These are phyloP conservation scores for Coryphaenoides rupestris DNA, from an alignment of 2,113 vertebrate genomes.

Conservation along the genomic window DNA sequence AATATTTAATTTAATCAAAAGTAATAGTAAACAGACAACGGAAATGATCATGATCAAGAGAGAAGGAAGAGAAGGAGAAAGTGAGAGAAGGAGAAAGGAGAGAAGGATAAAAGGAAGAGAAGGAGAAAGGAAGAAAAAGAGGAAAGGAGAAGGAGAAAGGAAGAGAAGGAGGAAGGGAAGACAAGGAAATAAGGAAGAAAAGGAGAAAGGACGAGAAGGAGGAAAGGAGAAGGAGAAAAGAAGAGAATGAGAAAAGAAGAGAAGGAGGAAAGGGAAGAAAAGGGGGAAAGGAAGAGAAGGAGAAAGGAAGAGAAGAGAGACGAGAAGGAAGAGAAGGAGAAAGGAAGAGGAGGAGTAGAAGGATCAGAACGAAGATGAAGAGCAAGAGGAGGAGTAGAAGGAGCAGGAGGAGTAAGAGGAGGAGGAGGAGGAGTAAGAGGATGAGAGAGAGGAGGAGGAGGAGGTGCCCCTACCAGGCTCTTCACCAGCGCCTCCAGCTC, in stretches of 20 bases:
- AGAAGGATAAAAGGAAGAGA: neutral
- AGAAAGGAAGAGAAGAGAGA: neutral
- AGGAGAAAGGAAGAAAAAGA: neutral
- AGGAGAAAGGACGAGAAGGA: too few species aligned
- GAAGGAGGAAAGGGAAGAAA: neutral
- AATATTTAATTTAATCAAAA: too few species aligned
- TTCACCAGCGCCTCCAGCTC: slow-evolving; percentile 75
- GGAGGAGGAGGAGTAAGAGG: neutral
- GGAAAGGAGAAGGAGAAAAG: too few species aligned
- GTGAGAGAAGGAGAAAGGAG: neutral
- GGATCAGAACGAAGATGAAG: too few species aligned
- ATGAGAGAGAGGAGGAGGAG: neutral
- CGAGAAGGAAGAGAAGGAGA: too few species aligned
- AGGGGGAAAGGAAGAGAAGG: neutral
- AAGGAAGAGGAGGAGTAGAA: too few species aligned
- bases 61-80: too few species aligned
- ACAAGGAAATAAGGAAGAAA: too few species aligned
- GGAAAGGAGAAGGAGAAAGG: neutral
- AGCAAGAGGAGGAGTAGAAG: neutral
- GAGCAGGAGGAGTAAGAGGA: neutral
- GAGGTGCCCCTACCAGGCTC: slow-evolving; percentile 73
- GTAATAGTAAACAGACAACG: too few species aligned
- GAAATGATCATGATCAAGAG: too few species aligned
- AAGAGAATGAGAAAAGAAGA: neutral
- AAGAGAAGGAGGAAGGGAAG: too few species aligned